Evolutionary conservation across 2,113 vertebrate genomes (phyloP).

Genomic region (Tragelaphus strepsiceros): DNA sequence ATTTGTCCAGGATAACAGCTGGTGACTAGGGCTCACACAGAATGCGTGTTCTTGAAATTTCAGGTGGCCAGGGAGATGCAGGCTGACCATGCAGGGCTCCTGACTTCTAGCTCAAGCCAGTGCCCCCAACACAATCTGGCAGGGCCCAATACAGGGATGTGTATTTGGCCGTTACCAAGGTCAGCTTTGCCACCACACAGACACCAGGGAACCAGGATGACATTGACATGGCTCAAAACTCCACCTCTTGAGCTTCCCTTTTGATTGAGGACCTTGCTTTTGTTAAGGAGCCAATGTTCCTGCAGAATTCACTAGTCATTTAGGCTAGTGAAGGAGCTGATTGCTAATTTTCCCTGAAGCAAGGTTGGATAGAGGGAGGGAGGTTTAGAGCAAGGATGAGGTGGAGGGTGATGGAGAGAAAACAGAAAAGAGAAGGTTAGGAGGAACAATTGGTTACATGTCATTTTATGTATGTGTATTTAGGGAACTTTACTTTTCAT

Average conservation of each 20-base stretch:
- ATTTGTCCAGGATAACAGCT: background rate
- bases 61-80: background rate
- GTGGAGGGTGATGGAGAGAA: too few relatives aligned
- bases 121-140: background rate
- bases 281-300: background rate
- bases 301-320: background rate
- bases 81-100: background rate
- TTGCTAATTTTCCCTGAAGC: background rate
- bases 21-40: background rate
- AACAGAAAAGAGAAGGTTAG: background rate
- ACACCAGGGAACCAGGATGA: background rate
- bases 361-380: background rate
- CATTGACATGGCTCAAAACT: background rate
- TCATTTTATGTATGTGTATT: background rate
- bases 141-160: background rate
- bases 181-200: background rate
- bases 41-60: background rate
- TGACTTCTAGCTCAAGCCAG: background rate
- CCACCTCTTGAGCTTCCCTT: background rate
- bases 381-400: background rate
- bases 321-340: background rate
- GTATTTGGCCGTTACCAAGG: rapidly evolving
- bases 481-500: background rate
- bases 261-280: background rate
- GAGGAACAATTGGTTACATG: background rate